Percentiles rank a stretch among this genome's conserved stretches.
These are phyloP conservation scores for Anhinga anhinga DNA, from an alignment of 2,113 vertebrate genomes.

Conservation along the genomic window DNA sequence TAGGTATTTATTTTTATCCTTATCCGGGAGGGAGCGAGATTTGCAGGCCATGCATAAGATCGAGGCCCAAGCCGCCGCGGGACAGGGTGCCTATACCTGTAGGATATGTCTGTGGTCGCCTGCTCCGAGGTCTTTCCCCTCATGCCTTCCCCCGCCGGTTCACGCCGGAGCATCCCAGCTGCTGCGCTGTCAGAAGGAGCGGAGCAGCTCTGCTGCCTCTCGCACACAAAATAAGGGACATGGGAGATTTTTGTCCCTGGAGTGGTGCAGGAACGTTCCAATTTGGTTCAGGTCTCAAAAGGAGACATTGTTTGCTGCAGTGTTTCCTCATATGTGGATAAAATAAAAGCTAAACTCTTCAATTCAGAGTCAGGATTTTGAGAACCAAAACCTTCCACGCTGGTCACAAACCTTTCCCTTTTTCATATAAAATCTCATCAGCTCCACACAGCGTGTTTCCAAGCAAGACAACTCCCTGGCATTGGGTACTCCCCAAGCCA, in stretches of 20 bases:
- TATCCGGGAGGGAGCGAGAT: background rate
- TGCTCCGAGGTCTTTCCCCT: background rate
- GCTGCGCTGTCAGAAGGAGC: background rate
- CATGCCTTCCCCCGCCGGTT: no score
- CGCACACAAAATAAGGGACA: background rate
- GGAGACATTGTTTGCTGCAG: background rate
- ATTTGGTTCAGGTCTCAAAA: background rate
- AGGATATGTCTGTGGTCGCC: no score
- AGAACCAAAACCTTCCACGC: background rate
- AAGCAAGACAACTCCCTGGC: background rate
- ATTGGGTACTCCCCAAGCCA: background rate
- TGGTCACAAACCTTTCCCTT: background rate
- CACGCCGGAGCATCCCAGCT: rapidly evolving
- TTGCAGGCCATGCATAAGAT: background rate
- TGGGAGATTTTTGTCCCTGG: background rate
- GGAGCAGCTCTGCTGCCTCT: no score
- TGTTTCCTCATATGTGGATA: background rate
- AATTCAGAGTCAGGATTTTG: background rate
- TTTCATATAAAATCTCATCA: background rate
- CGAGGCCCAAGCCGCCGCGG: background rate
- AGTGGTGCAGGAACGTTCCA: background rate
- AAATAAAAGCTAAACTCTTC: background rate
- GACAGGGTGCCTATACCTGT: rapidly evolving
- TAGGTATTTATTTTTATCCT: background rate
- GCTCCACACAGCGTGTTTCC: background rate